Evolutionary conservation across 1,140 invertebrate genomes (phyloP).

Genomic region (Archivesica marissinica): DNA sequence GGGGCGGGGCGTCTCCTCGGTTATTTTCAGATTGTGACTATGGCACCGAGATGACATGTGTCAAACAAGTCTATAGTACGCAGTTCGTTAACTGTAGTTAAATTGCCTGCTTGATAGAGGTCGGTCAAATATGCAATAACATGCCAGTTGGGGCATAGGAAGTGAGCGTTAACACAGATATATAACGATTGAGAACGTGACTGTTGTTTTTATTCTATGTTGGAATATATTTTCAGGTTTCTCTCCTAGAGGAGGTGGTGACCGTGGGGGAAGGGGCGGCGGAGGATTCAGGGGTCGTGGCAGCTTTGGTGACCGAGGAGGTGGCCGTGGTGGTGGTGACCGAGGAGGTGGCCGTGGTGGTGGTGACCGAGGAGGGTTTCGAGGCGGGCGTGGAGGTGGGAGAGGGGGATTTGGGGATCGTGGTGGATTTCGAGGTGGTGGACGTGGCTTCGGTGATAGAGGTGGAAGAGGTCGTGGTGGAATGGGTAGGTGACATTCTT

Average conservation of each 20-base stretch:
- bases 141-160: not conserved
- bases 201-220: not conserved
- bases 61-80: too few relatives aligned
- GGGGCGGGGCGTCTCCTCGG: too few relatives aligned
- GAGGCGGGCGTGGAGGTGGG: too few relatives aligned
- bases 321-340: constrained; percentile 57
- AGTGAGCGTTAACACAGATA: not conserved
- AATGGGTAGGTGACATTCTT: constrained; percentile 76
- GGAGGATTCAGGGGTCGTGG: constrained; percentile 54
- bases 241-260: constrained; percentile 71
- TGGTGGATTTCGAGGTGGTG: constrained; percentile 54
- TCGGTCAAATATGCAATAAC: too few relatives aligned
- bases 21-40: too few relatives aligned
- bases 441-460: constrained; percentile 66
- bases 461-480: constrained; percentile 65
- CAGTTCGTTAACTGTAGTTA: too few relatives aligned
- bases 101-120: too few relatives aligned
- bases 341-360: constrained; percentile 64
- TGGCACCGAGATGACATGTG: too few relatives aligned
- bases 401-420: constrained; percentile 85
- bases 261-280: constrained; percentile 84
- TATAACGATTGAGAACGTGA: not conserved
- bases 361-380: constrained; percentile 60
- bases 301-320: constrained; percentile 63
- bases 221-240: constrained; percentile 72